Percentiles rank a stretch among this genome's conserved stretches.
Evolutionary conservation across 2,797 vertebrate genomes (phyloP).

Genomic region (Dromococcyx pavoninus): DNA sequence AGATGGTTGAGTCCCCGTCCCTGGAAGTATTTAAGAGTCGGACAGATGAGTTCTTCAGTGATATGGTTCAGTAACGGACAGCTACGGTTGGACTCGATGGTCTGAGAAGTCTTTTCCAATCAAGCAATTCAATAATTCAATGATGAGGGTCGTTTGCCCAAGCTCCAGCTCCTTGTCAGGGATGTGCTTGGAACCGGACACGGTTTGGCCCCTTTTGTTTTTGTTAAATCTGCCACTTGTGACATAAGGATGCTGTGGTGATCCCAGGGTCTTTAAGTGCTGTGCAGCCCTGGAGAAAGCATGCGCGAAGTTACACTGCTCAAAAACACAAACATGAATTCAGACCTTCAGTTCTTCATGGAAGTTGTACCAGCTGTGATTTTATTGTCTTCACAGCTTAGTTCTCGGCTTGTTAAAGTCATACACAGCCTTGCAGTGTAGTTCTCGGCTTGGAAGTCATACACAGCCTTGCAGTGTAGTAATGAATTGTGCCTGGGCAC

Average conservation of each 20-base stretch:
- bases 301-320: fast-evolving
- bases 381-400: background rate
- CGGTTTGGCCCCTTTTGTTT: background rate
- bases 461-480: fast-evolving
- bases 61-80: too few relatives aligned
- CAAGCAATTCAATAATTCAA: too few relatives aligned
- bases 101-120: too few relatives aligned
- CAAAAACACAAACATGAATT: fast-evolving
- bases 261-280: fast-evolving
- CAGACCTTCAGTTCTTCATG: fast-evolving
- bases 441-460: fast-evolving
- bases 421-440: fast-evolving
- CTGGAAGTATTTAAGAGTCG: too few relatives aligned
- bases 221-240: fast-evolving
- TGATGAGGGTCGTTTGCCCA: too few relatives aligned
- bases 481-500: fast-evolving
- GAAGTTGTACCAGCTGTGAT: too few relatives aligned
- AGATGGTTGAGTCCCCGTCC: too few relatives aligned
- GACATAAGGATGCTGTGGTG: fast-evolving
- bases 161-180: too few relatives aligned
- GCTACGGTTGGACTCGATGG: too few relatives aligned
- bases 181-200: fast-evolving
- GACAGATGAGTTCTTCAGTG: too few relatives aligned
- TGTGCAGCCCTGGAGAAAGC: background rate
- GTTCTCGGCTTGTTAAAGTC: fast-evolving